Conservation (phyloP, 2,888 invertebrate genomes). For the Pogonocherus hispidulus region DNA sequence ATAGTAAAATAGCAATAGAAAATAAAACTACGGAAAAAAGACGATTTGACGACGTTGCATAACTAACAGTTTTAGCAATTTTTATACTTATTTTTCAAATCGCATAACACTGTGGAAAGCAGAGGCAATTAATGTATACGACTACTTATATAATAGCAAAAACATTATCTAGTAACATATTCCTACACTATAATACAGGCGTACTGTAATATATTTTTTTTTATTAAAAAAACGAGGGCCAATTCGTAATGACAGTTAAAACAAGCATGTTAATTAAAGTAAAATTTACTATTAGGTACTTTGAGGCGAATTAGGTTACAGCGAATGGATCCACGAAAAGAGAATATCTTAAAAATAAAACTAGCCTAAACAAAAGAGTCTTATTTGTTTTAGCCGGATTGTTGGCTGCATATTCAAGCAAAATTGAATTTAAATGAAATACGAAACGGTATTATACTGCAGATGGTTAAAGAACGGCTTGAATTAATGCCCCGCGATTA, state of each 20-base stretch:
- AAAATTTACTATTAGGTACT: neutral
- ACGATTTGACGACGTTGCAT: no score
- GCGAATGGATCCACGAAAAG: neutral
- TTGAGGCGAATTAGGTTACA: neutral
- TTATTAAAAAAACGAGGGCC: no score
- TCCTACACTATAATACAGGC: no score
- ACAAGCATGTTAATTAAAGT: neutral
- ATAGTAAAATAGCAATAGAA: no score
- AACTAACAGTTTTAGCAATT: no score
- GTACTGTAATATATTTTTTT: no score
- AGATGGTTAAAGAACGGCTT: slow-evolving; percentile 31
- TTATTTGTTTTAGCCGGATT: neutral
- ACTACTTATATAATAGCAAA: no score
- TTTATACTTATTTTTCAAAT: no score
- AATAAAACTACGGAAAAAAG: no score
- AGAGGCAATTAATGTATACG: no score
- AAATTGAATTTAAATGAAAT: slow-evolving; percentile 37
- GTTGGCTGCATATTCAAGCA: slow-evolving; percentile 29
- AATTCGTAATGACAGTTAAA: neutral
- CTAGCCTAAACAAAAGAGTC: neutral
- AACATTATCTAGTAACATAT: no score
- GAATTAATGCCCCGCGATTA: slow-evolving; percentile 51
- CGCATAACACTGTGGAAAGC: no score
- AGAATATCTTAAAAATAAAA: slow-evolving; percentile 4
- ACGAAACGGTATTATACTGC: slow-evolving; percentile 39